These are phyloP conservation scores for Neodiprion virginianus DNA, from an alignment of 1,140 invertebrate genomes.

Conservation along the genomic window DNA sequence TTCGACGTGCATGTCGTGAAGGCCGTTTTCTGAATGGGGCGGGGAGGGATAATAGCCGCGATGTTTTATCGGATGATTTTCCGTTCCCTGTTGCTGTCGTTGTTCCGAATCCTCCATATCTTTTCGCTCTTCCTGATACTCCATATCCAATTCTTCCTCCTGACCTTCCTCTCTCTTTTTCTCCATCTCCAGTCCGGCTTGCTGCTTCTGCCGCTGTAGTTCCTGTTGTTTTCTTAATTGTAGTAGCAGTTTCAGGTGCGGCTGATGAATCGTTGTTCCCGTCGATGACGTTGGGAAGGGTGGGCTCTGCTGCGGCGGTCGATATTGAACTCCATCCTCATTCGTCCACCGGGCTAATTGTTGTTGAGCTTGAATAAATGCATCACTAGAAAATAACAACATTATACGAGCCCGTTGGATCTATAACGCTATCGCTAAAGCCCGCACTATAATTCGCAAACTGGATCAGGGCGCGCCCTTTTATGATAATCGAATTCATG, in stretches of 20 bases:
- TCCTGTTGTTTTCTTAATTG: not conserved
- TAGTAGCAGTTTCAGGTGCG: slow-evolving; percentile 22
- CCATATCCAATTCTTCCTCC: not conserved
- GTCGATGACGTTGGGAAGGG: slow-evolving; percentile 36
- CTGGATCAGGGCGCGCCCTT: not conserved
- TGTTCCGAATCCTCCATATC: slow-evolving; percentile 34
- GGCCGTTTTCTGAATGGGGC: slow-evolving; percentile 47
- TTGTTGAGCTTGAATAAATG: slow-evolving; percentile 93
- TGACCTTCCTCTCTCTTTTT: not conserved
- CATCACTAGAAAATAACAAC: slow-evolving; percentile 89
- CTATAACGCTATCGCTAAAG: slow-evolving; percentile 53
- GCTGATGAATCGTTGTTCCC: slow-evolving; percentile 30
- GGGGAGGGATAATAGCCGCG: slow-evolving; percentile 54
- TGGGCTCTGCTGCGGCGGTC: slow-evolving; percentile 52
- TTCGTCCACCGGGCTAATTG: slow-evolving; percentile 90
- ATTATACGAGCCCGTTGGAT: slow-evolving; percentile 59
- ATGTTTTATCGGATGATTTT: slow-evolving; percentile 46
- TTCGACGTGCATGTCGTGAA: slow-evolving; percentile 30
- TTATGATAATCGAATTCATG: not conserved
- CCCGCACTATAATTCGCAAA: slow-evolving; percentile 32
- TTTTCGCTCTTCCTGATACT: slow-evolving; percentile 21
- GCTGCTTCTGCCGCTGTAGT: not conserved
- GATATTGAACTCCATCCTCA: slow-evolving; percentile 79
- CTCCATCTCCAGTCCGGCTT: not conserved
- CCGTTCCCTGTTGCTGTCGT: slow-evolving; percentile 21